phyloP scores from a whole-genome alignment of 2,113 vertebrate genomes.

The Aptenodytes patagonicus region DNA sequence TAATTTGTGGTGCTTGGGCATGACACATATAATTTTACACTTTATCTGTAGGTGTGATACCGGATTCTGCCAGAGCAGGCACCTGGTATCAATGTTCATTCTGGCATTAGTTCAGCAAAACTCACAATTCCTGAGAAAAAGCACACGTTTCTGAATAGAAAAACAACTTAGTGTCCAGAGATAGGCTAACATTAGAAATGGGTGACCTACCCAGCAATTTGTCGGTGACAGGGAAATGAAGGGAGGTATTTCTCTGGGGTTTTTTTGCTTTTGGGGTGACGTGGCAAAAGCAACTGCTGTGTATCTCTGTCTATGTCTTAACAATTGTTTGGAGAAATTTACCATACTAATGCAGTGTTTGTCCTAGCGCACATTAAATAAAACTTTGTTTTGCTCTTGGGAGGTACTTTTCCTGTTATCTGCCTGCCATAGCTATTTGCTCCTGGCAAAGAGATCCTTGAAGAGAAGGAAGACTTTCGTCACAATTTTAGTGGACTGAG shows the following conservation, averaged over 20 bases:
- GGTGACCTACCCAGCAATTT: background rate
- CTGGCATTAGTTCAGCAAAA: slow-evolving; percentile 67
- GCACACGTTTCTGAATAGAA: background rate
- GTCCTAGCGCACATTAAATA: slow-evolving; percentile 8
- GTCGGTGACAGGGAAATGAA: background rate
- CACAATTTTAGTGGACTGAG: slow-evolving; percentile 7
- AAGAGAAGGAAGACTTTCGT: slow-evolving; percentile 32
- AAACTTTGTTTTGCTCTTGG: slow-evolving; percentile 30
- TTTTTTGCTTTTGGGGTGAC: background rate
- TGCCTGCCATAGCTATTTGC: slow-evolving; percentile 20
- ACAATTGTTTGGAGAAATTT: background rate
- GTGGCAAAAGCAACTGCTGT: background rate
- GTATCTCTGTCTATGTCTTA: background rate
- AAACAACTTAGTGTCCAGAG: background rate
- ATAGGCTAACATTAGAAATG: background rate
- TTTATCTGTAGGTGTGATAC: slow-evolving; percentile 71
- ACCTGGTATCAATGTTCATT: slow-evolving; percentile 73
- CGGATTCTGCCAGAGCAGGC: slow-evolving; percentile 67
- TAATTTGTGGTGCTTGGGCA: slow-evolving; percentile 67
- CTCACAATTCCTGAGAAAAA: slow-evolving; percentile 42
- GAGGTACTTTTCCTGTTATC: slow-evolving; percentile 11
- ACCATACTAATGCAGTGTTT: background rate
- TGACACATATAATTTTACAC: slow-evolving; percentile 72
- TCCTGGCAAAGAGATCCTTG: slow-evolving; percentile 12
- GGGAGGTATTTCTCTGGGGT: background rate